These are phyloP conservation scores for Aviceda cuculoides DNA, from an alignment of 2,797 vertebrate species.

Conservation along the genomic window DNA sequence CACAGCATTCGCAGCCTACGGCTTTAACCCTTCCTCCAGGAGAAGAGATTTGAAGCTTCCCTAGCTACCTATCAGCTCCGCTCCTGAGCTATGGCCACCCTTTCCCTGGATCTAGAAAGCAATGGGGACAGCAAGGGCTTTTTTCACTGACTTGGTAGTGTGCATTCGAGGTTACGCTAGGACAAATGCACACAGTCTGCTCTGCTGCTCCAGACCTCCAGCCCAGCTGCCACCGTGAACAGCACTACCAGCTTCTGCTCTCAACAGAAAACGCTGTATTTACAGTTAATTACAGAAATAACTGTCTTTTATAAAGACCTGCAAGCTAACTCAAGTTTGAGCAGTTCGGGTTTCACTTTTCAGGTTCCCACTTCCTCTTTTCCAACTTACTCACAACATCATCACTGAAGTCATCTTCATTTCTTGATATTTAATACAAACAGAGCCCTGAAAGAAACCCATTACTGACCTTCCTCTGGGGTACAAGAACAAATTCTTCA, in stretches of 20 bases:
- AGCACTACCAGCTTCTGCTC: not conserved
- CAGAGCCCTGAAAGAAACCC: not conserved
- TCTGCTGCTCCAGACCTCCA: not conserved
- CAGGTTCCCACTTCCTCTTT: not conserved
- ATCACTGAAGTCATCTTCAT: not conserved
- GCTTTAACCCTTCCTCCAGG: not conserved
- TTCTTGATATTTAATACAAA: not conserved
- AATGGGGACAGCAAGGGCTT: not conserved
- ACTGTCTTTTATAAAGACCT: not conserved
- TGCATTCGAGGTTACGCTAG: accelerated
- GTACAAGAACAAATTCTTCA: not conserved
- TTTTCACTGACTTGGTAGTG: not conserved
- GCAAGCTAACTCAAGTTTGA: not conserved
- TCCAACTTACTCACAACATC: not conserved
- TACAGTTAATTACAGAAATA: not conserved
- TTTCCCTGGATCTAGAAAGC: not conserved
- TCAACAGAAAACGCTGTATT: not conserved
- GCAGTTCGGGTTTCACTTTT: not conserved
- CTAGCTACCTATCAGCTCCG: not conserved
- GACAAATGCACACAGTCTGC: not conserved
- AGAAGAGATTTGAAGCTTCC: not conserved
- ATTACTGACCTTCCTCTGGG: not conserved
- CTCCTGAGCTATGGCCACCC: not conserved
- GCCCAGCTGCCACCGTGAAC: not conserved
- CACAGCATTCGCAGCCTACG: not conserved